These are phyloP conservation scores for Plutella xylostella DNA, from an alignment of 2,888 invertebrate genomes.

Conservation along the genomic window DNA sequence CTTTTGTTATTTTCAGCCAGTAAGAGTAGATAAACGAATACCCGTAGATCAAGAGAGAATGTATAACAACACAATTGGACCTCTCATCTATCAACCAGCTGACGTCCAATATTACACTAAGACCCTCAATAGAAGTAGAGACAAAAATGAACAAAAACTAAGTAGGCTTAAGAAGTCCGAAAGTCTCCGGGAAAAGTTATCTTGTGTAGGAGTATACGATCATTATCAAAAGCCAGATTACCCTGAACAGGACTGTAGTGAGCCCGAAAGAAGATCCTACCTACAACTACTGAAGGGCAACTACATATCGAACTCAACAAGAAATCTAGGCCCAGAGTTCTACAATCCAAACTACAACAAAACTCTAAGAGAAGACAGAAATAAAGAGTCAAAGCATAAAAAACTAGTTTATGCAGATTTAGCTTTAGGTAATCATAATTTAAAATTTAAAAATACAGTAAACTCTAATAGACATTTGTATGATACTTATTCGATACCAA, in stretches of 20 bases:
- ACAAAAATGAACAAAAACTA: slow-evolving; percentile 55
- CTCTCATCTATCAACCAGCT: slow-evolving; percentile 54
- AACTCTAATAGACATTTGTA: slow-evolving; percentile 69
- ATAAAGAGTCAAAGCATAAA: slow-evolving; percentile 44
- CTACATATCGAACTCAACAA: slow-evolving; percentile 62
- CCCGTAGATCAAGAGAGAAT: slow-evolving; percentile 55
- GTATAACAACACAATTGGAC: slow-evolving; percentile 59
- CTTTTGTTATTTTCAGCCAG: slow-evolving; percentile 75
- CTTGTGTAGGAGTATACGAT: slow-evolving; percentile 62
- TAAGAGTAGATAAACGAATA: slow-evolving; percentile 70
- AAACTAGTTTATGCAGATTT: slow-evolving; percentile 66
- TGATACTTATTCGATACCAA: slow-evolving; percentile 61
- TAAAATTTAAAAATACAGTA: slow-evolving; percentile 69
- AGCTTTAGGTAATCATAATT: slow-evolving; percentile 67
- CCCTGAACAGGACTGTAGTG: slow-evolving; percentile 55
- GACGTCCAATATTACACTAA: slow-evolving; percentile 59
- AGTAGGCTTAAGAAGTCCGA: slow-evolving; percentile 63
- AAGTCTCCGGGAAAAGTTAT: slow-evolving; percentile 59
- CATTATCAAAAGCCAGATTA: slow-evolving; percentile 60
- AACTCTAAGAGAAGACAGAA: slow-evolving; percentile 46
- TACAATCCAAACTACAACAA: slow-evolving; percentile 45
- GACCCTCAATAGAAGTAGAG: slow-evolving; percentile 58
- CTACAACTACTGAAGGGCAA: slow-evolving; percentile 58
- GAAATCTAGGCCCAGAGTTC: slow-evolving; percentile 49
- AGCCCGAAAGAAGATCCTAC: slow-evolving; percentile 55